These are phyloP conservation scores for Trichonephila inaurata DNA, from an alignment of 1,140 invertebrate genomes.

Conservation along the genomic window DNA sequence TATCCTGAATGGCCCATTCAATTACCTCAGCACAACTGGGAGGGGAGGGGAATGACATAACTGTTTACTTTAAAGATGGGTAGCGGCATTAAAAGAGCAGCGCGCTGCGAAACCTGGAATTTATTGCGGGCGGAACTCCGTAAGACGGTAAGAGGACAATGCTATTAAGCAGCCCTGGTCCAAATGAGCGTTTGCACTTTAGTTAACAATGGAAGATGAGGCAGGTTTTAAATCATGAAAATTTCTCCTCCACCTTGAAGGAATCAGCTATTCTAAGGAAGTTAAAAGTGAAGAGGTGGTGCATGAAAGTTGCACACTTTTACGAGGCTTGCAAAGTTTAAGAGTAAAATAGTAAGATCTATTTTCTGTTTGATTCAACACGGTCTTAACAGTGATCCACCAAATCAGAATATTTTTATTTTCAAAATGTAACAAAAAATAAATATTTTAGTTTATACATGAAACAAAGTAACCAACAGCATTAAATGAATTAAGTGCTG, in stretches of 20 bases:
- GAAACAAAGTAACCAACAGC: no score
- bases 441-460: no score
- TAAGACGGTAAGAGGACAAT: neutral
- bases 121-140: neutral
- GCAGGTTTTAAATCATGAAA: neutral
- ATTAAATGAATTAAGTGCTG: no score
- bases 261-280: neutral
- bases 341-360: no score
- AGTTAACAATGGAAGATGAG: neutral
- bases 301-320: no score
- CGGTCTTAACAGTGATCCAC: no score
- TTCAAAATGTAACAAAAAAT: no score
- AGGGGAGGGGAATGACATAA: neutral
- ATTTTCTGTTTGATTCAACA: no score
- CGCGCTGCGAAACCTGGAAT: neutral
- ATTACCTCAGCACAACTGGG: neutral
- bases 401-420: no score
- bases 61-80: constrained; percentile 30
- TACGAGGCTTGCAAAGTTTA: no score
- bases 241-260: neutral
- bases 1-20: neutral
- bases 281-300: neutral
- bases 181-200: neutral
- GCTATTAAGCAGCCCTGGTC: neutral
- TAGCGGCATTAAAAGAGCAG: neutral